Evolutionary conservation across 2,797 vertebrate genomes (phyloP).

Genomic region (Psittacula echo): DNA sequence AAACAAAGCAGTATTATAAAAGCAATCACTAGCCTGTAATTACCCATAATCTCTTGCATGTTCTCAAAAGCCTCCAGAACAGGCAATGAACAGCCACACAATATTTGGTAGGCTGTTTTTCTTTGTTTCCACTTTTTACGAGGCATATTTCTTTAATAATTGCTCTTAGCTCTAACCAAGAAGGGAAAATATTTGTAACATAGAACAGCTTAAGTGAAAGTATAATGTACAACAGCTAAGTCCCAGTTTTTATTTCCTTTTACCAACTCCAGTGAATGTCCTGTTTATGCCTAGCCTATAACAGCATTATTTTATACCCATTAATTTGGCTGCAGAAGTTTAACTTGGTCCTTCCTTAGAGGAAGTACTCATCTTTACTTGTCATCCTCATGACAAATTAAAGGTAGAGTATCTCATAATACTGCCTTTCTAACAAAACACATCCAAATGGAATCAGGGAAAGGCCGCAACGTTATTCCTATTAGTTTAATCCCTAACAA

Average conservation of each 20-base stretch:
- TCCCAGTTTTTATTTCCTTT: neutral
- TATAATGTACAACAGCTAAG: neutral
- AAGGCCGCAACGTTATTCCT: accelerated
- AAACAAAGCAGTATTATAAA: neutral
- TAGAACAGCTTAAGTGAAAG: neutral
- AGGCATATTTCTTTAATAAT: neutral
- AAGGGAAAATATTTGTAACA: neutral
- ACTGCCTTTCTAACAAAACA: neutral
- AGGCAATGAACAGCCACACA: neutral
- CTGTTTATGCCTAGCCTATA: neutral
- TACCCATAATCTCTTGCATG: neutral
- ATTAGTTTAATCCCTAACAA: neutral
- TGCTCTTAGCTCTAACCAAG: neutral
- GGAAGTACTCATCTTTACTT: neutral
- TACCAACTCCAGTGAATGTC: neutral
- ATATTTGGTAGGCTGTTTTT: neutral
- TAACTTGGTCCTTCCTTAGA: neutral
- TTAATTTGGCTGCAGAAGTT: neutral
- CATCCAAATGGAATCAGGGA: neutral
- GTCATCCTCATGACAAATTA: neutral
- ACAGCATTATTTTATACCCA: neutral
- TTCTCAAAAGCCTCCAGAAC: neutral
- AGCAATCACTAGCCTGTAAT: neutral
- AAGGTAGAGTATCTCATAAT: accelerated
- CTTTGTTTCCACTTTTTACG: neutral